Evolutionary conservation across 2,797 vertebrate species (phyloP), one percentile per base, ranked within the genome.

Genomic region (Parotocinclus haroldoi): DNA sequence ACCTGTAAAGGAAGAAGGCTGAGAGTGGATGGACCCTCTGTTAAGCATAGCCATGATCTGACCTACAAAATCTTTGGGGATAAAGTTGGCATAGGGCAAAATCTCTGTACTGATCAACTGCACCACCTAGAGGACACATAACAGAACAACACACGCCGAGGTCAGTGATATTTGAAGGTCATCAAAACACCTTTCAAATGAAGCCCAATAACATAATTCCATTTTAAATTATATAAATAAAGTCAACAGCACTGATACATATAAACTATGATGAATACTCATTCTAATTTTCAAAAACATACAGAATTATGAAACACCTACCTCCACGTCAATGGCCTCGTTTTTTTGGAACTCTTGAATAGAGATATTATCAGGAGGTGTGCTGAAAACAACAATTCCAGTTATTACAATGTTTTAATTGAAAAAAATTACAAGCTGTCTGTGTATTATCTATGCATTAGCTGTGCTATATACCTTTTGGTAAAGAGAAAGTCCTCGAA

Each of bases 11-110:
- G 97, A 98, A 44, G 96, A 93, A 0, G 96, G 94, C 82, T 98
- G 96, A 7, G 97, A 99, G 84, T 99, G 97, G 85, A 99, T 99
- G 49, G 96, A 99, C 19, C 97, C 97, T 87, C 93, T 95, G 81
- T 99, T 99, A 63, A 99, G 93, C 97, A 99, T 98, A n/a, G 94
- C 87, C 97, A 99, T 99, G 80, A 99, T 98, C 73, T 97, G 95
- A 63, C 93, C 93, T 63, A 99, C 97, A 86, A 99, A 99, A 78
- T 98, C 96, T 92, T 97, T 98, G 79, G 97, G 97, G 88, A 99
- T 98, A 85, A 99, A 99, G 86, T 96, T 98, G 86, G 97, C 97
- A 69, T 96, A 99, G 0, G 97, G 96, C 76, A 99, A 84, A 86
- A 99, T 96, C 85, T 99, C 97, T 69, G 92, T 93, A 87, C 97